Conservation (phyloP, 2,113 vertebrate species). For the Circaetus gallicus region DNA sequence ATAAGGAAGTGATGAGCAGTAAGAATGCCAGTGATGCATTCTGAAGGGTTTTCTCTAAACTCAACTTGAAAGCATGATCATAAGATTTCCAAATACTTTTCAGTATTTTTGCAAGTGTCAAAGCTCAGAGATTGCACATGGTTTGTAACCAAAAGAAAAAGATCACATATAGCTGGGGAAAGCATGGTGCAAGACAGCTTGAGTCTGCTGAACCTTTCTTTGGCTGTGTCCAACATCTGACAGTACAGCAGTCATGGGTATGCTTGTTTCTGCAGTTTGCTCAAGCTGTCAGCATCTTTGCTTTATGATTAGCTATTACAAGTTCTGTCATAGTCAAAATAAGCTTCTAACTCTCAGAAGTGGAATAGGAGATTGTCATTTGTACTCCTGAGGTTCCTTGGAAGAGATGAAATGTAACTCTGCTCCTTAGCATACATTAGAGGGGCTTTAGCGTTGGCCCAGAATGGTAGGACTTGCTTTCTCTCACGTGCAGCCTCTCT, state of each 20-base stretch:
- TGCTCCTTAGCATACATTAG: background rate
- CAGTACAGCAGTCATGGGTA: background rate
- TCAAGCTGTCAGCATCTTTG: background rate
- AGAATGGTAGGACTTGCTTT: background rate
- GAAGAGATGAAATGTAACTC: background rate
- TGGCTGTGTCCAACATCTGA: accelerated
- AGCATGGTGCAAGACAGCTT: accelerated
- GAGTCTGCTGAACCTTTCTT: background rate
- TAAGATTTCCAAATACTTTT: background rate
- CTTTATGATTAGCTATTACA: background rate
- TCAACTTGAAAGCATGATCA: background rate
- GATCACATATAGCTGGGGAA: background rate
- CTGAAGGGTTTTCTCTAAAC: background rate
- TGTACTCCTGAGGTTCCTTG: background rate
- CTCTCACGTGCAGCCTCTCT: background rate
- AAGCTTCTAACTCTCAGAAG: background rate
- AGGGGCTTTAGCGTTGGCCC: background rate
- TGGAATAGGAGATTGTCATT: background rate
- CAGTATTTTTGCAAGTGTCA: background rate
- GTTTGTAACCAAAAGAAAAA: background rate
- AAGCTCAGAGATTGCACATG: background rate
- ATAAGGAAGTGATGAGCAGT: background rate
- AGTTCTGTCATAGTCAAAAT: background rate
- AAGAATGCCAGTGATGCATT: background rate
- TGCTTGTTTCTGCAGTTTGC: background rate